Base-by-base conservation (phyloP, 1,140 invertebrate species). In the Microplitis mediator region DNA sequence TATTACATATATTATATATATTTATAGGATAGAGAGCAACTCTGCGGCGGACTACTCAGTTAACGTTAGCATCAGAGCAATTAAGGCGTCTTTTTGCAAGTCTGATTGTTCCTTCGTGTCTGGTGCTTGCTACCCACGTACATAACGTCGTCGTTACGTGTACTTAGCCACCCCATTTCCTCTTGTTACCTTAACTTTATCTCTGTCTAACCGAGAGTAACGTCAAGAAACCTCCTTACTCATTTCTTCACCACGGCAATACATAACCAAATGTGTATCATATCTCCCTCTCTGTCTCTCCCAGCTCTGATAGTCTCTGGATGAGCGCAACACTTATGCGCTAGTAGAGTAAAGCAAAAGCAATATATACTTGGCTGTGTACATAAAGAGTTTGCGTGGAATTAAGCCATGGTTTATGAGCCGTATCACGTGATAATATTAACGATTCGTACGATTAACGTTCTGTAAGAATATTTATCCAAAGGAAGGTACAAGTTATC, bases 31-130 rank as follows among this genome's bases (percentile, higher is more conserved):
- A 45, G 39, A 45, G 39, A 45, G 39, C 39, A 23, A 45, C 39
- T 45, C 39, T 45, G 39, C 5, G 39, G 39, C 11, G 39, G 39
- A 45, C 39, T 61, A 68, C 61, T 71, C 74, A 69, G 72, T 75
- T 82, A 82, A 79, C 76, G 23, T 16, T 58, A 23, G 9, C 23
- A 58, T 58, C 56, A 72, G 74, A 65, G 79, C 81, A 82, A 82
- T 82, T 81, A 82, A 76, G 74, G 58, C 32, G 64, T 72, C 74
- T 77, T 80, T 82, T 82, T 80, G 80, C 80, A 81, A 80, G 79
- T 82, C 80, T 79, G 80, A 82, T 82, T 81, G 80, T 82, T 75
- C 74, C 58, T 77, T 74, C 76, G 79, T 79, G 75, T 71, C 35
- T 76, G 75, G 66, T 68, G 63, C 58, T 63, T 72, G 69, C 66